Conservation (phyloP, 2,797 vertebrate genomes). For the Tenualosa thibaudeaui region DNA sequence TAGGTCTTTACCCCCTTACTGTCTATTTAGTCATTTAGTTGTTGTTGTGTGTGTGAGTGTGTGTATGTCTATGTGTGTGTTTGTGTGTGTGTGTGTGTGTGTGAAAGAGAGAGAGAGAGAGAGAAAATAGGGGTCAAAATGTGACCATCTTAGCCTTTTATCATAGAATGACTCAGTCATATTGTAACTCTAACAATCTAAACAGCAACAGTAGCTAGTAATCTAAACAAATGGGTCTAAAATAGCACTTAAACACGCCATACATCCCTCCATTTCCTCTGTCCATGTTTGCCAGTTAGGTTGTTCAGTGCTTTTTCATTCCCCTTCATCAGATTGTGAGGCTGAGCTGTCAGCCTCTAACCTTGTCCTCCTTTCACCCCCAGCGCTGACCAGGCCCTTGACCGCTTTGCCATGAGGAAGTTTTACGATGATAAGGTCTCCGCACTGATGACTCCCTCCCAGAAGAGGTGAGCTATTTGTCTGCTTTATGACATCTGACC, state of each 20-base stretch:
- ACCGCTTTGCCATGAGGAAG: slow-evolving; percentile 97
- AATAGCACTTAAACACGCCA: not conserved
- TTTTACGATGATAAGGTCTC: slow-evolving; percentile 96
- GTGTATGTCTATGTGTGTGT: slow-evolving; percentile 22
- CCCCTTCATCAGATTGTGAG: not conserved
- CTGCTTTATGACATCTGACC: slow-evolving; percentile 27
- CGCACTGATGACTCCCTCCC: slow-evolving; percentile 91
- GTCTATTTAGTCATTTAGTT: too few species aligned
- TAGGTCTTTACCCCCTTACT: too few species aligned
- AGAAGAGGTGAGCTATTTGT: slow-evolving; percentile 83
- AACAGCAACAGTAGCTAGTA: too few species aligned
- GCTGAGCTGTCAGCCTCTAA: not conserved
- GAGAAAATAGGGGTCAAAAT: not conserved
- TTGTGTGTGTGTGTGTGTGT: slow-evolving; percentile 53
- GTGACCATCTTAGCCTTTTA: not conserved
- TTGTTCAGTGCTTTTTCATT: not conserved
- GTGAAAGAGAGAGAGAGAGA: not conserved
- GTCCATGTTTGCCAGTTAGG: not conserved
- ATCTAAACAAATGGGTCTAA: not conserved
- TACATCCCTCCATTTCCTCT: not conserved
- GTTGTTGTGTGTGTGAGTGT: not conserved
- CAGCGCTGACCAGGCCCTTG: slow-evolving; percentile 95
- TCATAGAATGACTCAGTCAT: not conserved
- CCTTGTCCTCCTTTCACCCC: slow-evolving; percentile 36
- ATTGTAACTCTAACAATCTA: not conserved